Conservation (phyloP, 2,797 vertebrate species). For the Cetoscarus ocellatus region DNA sequence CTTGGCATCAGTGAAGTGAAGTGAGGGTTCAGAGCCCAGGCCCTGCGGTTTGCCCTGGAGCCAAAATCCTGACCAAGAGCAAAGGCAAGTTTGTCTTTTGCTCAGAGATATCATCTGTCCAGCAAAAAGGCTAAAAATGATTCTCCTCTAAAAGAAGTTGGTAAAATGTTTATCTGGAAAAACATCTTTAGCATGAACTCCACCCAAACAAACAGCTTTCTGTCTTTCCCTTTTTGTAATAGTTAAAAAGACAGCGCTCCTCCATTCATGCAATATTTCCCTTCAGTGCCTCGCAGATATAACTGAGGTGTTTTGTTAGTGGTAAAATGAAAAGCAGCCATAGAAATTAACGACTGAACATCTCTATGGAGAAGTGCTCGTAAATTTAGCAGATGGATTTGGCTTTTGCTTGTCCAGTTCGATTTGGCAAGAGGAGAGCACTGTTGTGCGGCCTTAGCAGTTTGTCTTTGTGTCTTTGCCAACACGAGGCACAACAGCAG, state of each 20-base stretch:
- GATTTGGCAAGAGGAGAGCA: neutral
- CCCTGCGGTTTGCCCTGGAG: no score
- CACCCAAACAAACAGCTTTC: neutral
- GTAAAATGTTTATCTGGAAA: no score
- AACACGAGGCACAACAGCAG: constrained; percentile 26
- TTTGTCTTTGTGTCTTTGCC: constrained; percentile 34
- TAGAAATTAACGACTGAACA: neutral
- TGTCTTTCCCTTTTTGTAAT: neutral
- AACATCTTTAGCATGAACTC: no score
- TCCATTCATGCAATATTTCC: neutral
- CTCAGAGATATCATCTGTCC: no score
- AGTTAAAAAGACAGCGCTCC: neutral
- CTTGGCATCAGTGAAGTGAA: no score
- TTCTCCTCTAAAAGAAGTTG: no score
- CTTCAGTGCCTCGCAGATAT: neutral
- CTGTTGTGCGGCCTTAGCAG: constrained; percentile 31
- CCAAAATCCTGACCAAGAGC: no score
- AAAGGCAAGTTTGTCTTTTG: no score
- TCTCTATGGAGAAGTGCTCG: neutral
- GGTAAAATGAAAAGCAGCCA: neutral
- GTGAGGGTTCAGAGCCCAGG: no score
- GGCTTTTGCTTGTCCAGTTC: constrained; percentile 5
- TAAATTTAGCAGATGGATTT: neutral
- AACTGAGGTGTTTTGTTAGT: neutral
- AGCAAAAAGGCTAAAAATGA: no score